Evolutionary conservation across 2,888 invertebrate genomes (phyloP).

Genomic region (Callyntrura sp.): DNA sequence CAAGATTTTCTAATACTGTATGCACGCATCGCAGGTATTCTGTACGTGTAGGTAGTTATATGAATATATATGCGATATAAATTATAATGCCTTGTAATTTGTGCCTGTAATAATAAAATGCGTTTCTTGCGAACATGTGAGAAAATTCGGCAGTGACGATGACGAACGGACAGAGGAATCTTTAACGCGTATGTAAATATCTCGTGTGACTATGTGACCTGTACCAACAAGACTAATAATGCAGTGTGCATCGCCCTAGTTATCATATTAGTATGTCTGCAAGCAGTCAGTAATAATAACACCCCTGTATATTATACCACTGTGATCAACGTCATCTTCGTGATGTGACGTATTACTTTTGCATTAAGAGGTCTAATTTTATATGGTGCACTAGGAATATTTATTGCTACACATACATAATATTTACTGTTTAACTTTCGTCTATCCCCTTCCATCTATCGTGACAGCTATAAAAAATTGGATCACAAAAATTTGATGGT

Average conservation of each 20-base stretch:
- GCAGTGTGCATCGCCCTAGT: not conserved
- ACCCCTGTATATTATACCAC: no score
- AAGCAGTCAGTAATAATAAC: not conserved
- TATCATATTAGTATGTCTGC: not conserved
- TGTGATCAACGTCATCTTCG: not conserved
- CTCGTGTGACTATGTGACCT: not conserved
- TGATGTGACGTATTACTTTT: conserved; percentile 36
- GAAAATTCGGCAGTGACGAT: not conserved
- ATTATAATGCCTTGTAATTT: no score
- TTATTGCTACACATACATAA: no score
- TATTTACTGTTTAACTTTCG: no score
- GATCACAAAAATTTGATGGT: no score
- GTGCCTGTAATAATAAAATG: no score
- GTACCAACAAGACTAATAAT: not conserved
- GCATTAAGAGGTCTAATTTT: conserved; percentile 1
- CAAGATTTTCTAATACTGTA: not conserved
- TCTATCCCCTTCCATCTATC: no score
- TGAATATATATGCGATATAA: not conserved
- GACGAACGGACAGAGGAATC: not conserved
- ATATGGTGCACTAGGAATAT: conserved; percentile 1
- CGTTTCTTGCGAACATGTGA: no score
- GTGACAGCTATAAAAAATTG: no score
- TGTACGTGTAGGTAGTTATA: not conserved
- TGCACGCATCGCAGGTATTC: no score
- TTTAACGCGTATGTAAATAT: not conserved